Evolutionary conservation across 1,140 invertebrate species (phyloP).

Genomic region (Eumaeus atala): DNA sequence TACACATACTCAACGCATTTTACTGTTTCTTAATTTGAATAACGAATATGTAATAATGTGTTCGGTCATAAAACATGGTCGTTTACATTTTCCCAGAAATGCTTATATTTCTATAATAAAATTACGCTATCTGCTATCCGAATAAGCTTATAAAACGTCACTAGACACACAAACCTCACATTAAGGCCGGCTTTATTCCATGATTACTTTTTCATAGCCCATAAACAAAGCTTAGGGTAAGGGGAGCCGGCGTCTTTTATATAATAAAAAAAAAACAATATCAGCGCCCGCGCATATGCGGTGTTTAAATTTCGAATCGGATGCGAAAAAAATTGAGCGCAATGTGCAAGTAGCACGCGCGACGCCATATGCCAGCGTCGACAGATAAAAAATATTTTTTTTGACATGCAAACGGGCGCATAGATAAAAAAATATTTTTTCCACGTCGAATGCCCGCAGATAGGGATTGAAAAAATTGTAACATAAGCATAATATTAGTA

Average conservation of each 20-base stretch:
- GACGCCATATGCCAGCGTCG: conserved; percentile 47
- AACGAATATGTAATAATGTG: background rate
- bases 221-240: conserved; percentile 25
- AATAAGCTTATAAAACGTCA: conserved; percentile 18
- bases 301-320: conserved; percentile 68
- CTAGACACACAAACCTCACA: conserved; percentile 23
- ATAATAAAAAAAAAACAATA: conserved; percentile 32
- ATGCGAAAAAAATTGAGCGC: conserved; percentile 67
- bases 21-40: background rate
- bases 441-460: conserved; percentile 57
- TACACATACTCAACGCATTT: too few relatives aligned
- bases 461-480: conserved; percentile 62
- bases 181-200: conserved; percentile 23
- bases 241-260: conserved; percentile 29
- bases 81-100: background rate
- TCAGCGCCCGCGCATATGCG: conserved; percentile 49
- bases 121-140: conserved; percentile 3
- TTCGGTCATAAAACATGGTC: background rate
- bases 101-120: conserved; percentile 4
- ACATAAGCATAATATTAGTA: conserved; percentile 72
- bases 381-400: conserved; percentile 54
- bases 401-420: conserved; percentile 21
- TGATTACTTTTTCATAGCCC: conserved; percentile 35
- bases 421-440: conserved; percentile 54
- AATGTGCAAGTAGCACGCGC: conserved; percentile 63